These are phyloP conservation scores for Cottoperca gobio DNA, from an alignment of 2,797 vertebrate species.

Conservation along the genomic window DNA sequence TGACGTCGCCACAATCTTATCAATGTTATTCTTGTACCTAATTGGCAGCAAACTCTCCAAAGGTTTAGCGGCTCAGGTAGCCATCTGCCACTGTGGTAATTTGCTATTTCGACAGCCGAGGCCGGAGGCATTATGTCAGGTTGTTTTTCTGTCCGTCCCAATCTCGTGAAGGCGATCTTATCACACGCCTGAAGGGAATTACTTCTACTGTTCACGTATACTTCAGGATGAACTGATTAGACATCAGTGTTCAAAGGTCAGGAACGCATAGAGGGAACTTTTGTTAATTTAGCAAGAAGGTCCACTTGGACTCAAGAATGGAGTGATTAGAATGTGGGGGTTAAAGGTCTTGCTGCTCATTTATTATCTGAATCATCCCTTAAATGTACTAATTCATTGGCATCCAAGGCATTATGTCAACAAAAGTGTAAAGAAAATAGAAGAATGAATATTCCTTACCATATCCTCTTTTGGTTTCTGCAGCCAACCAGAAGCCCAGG, in stretches of 20 bases:
- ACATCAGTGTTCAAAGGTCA: too few relatives aligned
- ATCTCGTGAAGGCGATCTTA: too few relatives aligned
- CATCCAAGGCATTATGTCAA: neutral
- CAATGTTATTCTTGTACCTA: neutral
- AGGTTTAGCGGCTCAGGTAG: neutral
- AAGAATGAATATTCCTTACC: neutral
- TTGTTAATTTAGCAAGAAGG: too few relatives aligned
- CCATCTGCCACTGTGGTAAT: neutral
- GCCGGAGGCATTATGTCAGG: too few relatives aligned
- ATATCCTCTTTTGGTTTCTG: constrained; percentile 1
- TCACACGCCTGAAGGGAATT: too few relatives aligned
- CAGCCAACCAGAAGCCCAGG: constrained; percentile 97
- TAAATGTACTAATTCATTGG: neutral
- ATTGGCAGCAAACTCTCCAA: neutral
- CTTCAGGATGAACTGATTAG: too few relatives aligned
- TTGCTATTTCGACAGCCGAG: neutral
- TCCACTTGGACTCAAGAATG: too few relatives aligned
- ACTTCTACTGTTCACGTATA: too few relatives aligned
- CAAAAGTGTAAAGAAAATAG: neutral
- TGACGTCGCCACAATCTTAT: neutral
- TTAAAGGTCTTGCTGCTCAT: neutral
- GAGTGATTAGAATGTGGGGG: too few relatives aligned
- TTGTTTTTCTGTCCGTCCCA: too few relatives aligned
- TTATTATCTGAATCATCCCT: too few relatives aligned
- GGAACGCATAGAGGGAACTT: too few relatives aligned